Percentiles rank a stretch among this genome's conserved stretches.
Conservation (phyloP, 2,797 vertebrate species). For the Notolepis coatsorum region DNA sequence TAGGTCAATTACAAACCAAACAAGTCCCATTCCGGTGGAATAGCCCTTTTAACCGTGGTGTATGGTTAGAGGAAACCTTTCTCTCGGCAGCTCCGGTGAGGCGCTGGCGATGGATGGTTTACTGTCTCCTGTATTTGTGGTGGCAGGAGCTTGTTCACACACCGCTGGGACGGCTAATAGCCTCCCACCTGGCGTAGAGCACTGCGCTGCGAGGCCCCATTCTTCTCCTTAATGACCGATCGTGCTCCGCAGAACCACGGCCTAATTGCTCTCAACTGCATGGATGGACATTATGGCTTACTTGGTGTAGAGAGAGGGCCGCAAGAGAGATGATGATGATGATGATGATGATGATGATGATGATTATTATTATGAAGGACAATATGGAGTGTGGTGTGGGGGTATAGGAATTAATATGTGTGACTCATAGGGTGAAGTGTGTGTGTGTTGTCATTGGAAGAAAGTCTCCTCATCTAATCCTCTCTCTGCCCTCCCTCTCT, state of each 20-base stretch:
- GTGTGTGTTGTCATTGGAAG: constrained; percentile 44
- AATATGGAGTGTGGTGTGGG: constrained; percentile 20
- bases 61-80: constrained; percentile 28
- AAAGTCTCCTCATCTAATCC: constrained; percentile 33
- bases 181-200: constrained; percentile 68
- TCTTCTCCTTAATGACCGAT: constrained; percentile 68
- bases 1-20: too few relatives aligned
- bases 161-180: constrained; percentile 61
- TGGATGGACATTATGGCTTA: constrained; percentile 47
- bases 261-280: constrained; percentile 64
- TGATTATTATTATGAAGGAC: background rate
- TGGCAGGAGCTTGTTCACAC: constrained; percentile 62
- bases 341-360: too few relatives aligned
- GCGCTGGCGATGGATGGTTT: constrained; percentile 57
- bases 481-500: constrained; percentile 1
- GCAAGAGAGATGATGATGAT: background rate
- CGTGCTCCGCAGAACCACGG: constrained; percentile 63
- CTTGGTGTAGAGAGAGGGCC: constrained; percentile 22
- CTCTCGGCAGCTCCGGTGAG: constrained; percentile 30
- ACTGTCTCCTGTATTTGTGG: constrained; percentile 61
- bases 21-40: too few relatives aligned
- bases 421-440: constrained; percentile 41
- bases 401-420: constrained; percentile 34
- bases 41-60: too few relatives aligned
- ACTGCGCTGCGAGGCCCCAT: constrained; percentile 53